Evolutionary conservation across 1,140 invertebrate genomes (phyloP).

Genomic region (Drosophila quadrilineata): DNA sequence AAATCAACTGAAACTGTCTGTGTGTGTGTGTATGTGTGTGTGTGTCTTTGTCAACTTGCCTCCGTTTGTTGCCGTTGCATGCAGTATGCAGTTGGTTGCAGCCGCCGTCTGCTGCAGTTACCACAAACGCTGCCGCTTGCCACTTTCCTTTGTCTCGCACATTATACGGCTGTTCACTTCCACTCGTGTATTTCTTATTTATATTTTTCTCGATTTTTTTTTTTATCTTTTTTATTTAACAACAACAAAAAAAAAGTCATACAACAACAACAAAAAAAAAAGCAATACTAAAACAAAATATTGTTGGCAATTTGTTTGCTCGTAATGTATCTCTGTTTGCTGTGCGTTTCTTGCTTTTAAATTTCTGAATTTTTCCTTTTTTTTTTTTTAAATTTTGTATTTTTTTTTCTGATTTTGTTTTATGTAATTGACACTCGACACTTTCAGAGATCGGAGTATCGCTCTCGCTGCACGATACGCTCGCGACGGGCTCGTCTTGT

Average conservation of each 20-base stretch:
- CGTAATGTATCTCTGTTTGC: constrained; percentile 2
- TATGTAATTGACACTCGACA: constrained; percentile 31
- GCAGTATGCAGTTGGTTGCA: constrained; percentile 28
- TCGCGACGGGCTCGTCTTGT: constrained; percentile 71
- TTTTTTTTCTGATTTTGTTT: constrained; percentile 5
- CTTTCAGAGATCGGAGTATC: constrained; percentile 13
- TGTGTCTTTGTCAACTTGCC: constrained; percentile 51
- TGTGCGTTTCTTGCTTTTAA: not conserved
- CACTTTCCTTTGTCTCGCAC: constrained; percentile 75
- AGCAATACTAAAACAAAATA: constrained; percentile 19
- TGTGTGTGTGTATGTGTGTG: not conserved
- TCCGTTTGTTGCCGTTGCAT: constrained; percentile 38
- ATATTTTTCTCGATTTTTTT: not conserved
- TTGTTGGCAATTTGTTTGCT: constrained; percentile 21
- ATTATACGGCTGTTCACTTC: constrained; percentile 40
- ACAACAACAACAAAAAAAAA: too few species aligned
- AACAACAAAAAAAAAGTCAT: constrained; percentile 24
- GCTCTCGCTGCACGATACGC: constrained; percentile 58
- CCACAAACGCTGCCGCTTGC: constrained; percentile 53
- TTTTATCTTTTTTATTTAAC: constrained; percentile 22
- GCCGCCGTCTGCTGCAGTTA: constrained; percentile 32
- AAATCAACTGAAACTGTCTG: constrained; percentile 29
- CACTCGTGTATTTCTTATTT: constrained; percentile 17
- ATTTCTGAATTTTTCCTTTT: not conserved
- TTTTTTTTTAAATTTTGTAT: constrained; percentile 10